These are phyloP conservation scores for Anoplophora glabripennis DNA, from an alignment of 1,140 invertebrate species.

Conservation along the genomic window DNA sequence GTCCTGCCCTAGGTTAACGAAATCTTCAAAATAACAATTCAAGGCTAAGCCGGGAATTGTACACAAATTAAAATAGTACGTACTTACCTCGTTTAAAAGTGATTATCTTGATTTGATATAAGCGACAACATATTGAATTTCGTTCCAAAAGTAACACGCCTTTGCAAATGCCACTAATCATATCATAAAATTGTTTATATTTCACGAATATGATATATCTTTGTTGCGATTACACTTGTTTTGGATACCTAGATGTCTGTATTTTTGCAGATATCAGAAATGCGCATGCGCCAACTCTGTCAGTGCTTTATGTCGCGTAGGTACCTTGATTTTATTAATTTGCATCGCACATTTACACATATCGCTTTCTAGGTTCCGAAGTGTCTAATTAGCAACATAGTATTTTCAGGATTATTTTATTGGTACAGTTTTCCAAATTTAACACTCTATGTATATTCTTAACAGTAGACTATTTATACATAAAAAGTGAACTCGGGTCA, in stretches of 20 bases:
- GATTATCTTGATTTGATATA: conserved; percentile 21
- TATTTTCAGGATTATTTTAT: no score
- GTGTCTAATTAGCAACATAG: no score
- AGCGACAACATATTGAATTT: conserved; percentile 14
- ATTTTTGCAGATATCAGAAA: conserved; percentile 22
- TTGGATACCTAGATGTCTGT: conserved; percentile 40
- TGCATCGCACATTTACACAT: no score
- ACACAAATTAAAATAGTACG: conserved; percentile 21
- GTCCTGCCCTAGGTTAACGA: conserved; percentile 7
- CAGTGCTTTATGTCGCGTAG: conserved; percentile 22
- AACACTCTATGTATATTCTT: no score
- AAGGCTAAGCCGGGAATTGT: conserved; percentile 28
- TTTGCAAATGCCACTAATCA: conserved; percentile 16
- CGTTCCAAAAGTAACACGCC: conserved; percentile 1
- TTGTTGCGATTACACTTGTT: conserved; percentile 40
- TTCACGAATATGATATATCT: conserved; percentile 32
- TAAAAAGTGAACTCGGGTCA: no score
- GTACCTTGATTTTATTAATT: background rate
- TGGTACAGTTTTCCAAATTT: no score
- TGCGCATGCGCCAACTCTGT: conserved; percentile 24
- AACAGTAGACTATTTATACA: no score
- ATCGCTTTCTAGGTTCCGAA: no score
- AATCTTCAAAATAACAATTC: conserved; percentile 18
- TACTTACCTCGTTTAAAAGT: conserved; percentile 23
- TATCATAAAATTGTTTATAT: conserved; percentile 23